phyloP scores from a whole-genome alignment of 2,888 invertebrate genomes.

The Cataglyphis cursor region DNA sequence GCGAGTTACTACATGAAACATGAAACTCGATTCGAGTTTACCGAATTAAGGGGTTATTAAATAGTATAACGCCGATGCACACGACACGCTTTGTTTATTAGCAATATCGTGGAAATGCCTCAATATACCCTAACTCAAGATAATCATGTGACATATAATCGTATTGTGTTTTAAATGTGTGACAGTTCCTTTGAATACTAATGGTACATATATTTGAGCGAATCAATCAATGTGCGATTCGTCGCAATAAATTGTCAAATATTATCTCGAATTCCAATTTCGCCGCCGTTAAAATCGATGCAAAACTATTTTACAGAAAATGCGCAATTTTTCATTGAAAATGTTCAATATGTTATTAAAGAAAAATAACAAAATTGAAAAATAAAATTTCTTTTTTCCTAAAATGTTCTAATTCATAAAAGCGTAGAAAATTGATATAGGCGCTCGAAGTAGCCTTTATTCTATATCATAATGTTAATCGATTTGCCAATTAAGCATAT shows the following conservation, averaged over 20 bases:
- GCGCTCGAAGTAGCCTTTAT: background rate
- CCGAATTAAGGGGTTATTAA: conserved; percentile 57
- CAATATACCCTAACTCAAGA: conserved; percentile 11
- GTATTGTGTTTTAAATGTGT: conserved; percentile 8
- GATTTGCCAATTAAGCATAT: conserved; percentile 39
- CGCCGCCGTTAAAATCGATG: no score
- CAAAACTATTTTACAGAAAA: background rate
- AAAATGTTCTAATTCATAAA: background rate
- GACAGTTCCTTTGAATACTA: conserved; percentile 33
- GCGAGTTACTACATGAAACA: conserved; percentile 42
- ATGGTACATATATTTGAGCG: background rate
- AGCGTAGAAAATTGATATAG: background rate
- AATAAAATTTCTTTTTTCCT: background rate
- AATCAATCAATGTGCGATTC: conserved; percentile 19
- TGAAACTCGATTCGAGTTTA: conserved; percentile 50
- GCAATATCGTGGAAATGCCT: conserved; percentile 14
- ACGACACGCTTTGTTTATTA: conserved; percentile 51
- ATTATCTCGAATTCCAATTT: conserved; percentile 20
- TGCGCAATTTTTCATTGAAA: background rate
- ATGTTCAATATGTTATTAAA: background rate
- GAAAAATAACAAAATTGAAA: background rate
- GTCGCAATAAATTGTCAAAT: conserved; percentile 8
- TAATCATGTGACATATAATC: conserved; percentile 34
- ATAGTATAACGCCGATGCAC: conserved; percentile 46
- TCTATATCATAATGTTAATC: conserved; percentile 22